Evolutionary conservation across 1,140 invertebrate genomes (phyloP).

Genomic region (Rhagoletis zephyria): DNA sequence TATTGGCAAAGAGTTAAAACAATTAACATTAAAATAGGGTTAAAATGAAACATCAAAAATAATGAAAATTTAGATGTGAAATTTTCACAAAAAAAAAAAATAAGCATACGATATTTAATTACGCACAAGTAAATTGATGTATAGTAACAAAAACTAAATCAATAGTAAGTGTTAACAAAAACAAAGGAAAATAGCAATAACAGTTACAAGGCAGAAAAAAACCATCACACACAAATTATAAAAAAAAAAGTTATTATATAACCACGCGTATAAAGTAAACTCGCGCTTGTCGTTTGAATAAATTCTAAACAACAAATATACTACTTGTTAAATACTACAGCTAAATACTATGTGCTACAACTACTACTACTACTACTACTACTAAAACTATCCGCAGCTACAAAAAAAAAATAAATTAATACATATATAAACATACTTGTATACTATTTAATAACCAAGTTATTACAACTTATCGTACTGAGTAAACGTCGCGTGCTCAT

Average conservation of each 20-base stretch:
- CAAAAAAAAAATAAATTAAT: background rate
- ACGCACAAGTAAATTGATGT: slow-evolving; percentile 32
- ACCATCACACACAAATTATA: slow-evolving; percentile 14
- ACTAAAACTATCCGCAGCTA: background rate
- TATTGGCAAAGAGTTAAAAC: too few relatives aligned
- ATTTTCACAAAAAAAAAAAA: background rate
- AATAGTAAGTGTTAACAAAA: background rate
- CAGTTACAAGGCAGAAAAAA: background rate
- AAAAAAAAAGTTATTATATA: slow-evolving; percentile 47
- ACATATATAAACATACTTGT: background rate
- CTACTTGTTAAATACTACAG: background rate
- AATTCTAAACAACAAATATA: background rate
- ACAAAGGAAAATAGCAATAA: slow-evolving; percentile 1
- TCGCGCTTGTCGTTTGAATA: slow-evolving; percentile 37
- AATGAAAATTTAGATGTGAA: background rate
- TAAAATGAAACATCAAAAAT: too few relatives aligned
- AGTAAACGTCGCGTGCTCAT: slow-evolving; percentile 10
- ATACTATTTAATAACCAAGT: too few relatives aligned
- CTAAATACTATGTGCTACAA: background rate
- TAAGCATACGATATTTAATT: background rate
- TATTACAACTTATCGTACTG: background rate
- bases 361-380: background rate
- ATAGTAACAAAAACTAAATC: background rate
- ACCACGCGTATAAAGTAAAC: slow-evolving; percentile 36
- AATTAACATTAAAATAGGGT: too few relatives aligned